Base-by-base conservation (phyloP, 1,140 invertebrate species). In the Cepaea nemoralis region DNA sequence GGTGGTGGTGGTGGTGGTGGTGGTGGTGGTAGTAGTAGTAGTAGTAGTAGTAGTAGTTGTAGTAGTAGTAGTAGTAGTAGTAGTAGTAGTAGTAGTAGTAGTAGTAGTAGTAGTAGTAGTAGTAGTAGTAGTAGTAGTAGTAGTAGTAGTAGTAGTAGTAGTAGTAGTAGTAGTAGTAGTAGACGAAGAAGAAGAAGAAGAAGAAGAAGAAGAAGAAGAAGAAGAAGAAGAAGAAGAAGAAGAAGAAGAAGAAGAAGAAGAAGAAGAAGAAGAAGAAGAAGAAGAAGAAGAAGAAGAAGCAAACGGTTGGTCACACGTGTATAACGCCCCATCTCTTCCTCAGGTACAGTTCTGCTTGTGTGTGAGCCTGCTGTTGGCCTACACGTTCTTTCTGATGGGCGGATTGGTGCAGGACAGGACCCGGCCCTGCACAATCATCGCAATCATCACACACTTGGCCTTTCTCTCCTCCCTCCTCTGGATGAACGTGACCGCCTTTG, bases 401-500 rank as follows among this genome's bases (percentile, higher is more conserved):
- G 83, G 80, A n/a, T 27, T 81, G n/a, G 33, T 81, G 27, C 16
- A 71, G 14, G 59, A 67, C n/a, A 69, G 83, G 35, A 73, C 67
- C 33, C 16, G 16, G 48, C 33, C 66, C 6, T 83, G 83, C 48
- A 37, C 8, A 14, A 40, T 81, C 12, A 16, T 74, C n/a, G 66
- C 74, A 0, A 40, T 73, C 0, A 1, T 81, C 16, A 81, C 83
- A 0, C 83, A 83, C 79, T 37, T 80, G 79, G 40, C 74, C n/a
- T 81, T 83, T 40, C 73, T 83, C 24, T 81, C 79, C 0, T 74
- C 83, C 5, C 39, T 83, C 5, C 66, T 81, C 48, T 83, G 83
- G 83, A 83, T 83, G 83, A 83, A 83, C 45, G 75, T 83, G 1
- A 83, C 79, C 14, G 83, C 83, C 33, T 81, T 81, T 40, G 74